Evolutionary conservation across 2,888 invertebrate species (phyloP), one percentile per base, ranked within the genome.

Genomic region (Ophion ellenae): DNA sequence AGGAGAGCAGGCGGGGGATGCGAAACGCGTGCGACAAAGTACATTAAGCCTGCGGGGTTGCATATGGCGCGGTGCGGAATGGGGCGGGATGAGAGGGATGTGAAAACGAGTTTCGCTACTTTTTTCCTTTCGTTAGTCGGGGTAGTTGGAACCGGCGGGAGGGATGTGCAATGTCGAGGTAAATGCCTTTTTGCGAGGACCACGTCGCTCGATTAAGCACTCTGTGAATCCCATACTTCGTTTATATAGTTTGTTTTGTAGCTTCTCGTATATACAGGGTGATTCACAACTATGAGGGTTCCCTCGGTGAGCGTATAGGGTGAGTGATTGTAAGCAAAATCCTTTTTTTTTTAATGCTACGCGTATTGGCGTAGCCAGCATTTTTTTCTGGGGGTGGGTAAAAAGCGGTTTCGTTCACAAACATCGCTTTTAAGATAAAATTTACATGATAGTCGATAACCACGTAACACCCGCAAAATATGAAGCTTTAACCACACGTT

Each of bases 121-220:
- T 79, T 82, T 82, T 84, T 77, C 57, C 20, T 59, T 28, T 32
- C 45, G 24, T 71, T 45, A 20, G 17, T 45, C 14, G 40, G 32
- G 61, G 40, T 66, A 40, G 40, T 32, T 66, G 75, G 70, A 59
- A 45, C 57, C 28, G 20, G 63, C 9, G 17, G 28, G 32, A 40
- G 45, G 63, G 63, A 2, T 14, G 47, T 45, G 74, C 63, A 63
- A 40, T 24, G 45, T 40, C 64, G 80, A 47, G 47, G 47, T 76
- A 75, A 81, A 69, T 69, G 74, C 64, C 45, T 28, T 47, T 45
- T 47, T 47, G 47, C 45, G 64, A 80, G 73, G 67, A 77, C 40
- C 53, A 81, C 74, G 20, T 66, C 63, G 75, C 77, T 82, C 81
- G 77, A 85, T 82, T 82, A 85, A 85, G 70, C 74, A 74, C 67